Base-by-base conservation (phyloP, 2,113 vertebrate genomes). In the Phrynosoma blainvillii region DNA sequence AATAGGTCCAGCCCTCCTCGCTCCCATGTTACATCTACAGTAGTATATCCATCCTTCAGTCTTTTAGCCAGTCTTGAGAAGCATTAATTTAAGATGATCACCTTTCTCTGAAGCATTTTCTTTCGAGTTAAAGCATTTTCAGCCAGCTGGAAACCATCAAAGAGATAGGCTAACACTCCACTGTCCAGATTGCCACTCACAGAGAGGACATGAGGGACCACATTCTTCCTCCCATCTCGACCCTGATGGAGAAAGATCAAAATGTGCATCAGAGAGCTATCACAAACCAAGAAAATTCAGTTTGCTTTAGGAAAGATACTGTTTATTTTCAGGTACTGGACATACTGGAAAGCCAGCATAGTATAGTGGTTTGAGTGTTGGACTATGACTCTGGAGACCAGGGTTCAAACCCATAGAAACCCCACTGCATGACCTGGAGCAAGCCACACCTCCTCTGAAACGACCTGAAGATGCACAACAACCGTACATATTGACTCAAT, bases 181-280 rank as follows among this genome's bases (percentile, higher is more conserved):
- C 91, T 95, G 92, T 99, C 98, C 90, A 99, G 92, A 92, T 99
- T 97, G 18, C 97, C 97, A 20, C 81, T 97, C 71, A 98, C 5
- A 79, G 98, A 98, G 65, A 99, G 88, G 16, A 98, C 95, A 30
- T 98, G 97, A 93, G 98, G 98, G 85, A 98, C 81, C 21, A 98
- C 94, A 9, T 92, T 95, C 95, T 96, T 98, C 84, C 95, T 97
- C 74, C 98, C 98, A 84, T 99, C 98, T 95, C 95, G 96, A 88
- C 96, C 97, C 99, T 99, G 94, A 36, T 82, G 84, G 25, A 94
- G 56, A 80, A 94, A 92, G 13, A 89, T 20, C 13, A 91, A n/a
- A 91, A 92, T 47, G 91, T 78, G 86, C 86, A 91, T 25, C 66
- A 16, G 8, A 62, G 13, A 62, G 14, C 6, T 27, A 68, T 66